Percentiles rank a stretch among this genome's conserved stretches.
phyloP scores from a whole-genome alignment of 1,140 invertebrate genomes.

The Drosophila serrata region DNA sequence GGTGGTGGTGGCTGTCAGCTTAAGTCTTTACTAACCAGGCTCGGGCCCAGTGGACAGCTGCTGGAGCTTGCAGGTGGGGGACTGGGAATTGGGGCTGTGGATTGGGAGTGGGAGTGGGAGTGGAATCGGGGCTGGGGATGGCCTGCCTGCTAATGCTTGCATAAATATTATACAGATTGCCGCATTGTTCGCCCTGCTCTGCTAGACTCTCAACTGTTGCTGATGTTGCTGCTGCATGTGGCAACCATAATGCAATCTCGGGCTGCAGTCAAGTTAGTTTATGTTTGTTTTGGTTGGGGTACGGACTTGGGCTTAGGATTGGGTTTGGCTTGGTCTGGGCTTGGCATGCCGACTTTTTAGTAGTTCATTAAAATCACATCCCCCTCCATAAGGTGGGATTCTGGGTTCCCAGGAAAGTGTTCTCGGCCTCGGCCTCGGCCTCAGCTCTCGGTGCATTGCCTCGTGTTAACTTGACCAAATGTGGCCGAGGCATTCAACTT shows the following conservation, averaged over 20 bases:
- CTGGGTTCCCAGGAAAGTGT: constrained; percentile 38
- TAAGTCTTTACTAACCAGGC: constrained; percentile 65
- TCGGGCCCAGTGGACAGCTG: constrained; percentile 28
- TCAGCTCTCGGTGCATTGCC: constrained; percentile 34
- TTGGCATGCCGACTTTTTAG: constrained; percentile 66
- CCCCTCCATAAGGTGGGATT: constrained; percentile 8
- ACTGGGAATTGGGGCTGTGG: constrained; percentile 10
- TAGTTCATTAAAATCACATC: constrained; percentile 80
- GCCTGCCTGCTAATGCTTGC: constrained; percentile 65
- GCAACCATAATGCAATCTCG: constrained; percentile 60
- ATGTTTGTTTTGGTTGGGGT: constrained; percentile 52
- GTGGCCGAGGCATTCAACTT: constrained; percentile 78
- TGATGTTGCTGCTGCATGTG: constrained; percentile 34
- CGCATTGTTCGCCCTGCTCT: constrained; percentile 60
- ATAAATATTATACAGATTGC: constrained; percentile 72
- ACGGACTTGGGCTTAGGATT: constrained; percentile 3
- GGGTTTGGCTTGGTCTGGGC: constrained; percentile 22
- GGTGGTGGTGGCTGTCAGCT: constrained; percentile 65
- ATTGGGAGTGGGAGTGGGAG: constrained; percentile 1
- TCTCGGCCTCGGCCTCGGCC: constrained; percentile 15
- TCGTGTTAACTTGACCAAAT: constrained; percentile 80
- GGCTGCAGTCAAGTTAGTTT: constrained; percentile 63
- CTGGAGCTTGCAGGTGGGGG: constrained; percentile 5
- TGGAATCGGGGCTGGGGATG: constrained; percentile 16
- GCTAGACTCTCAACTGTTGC: constrained; percentile 29